Percentiles rank a stretch among this genome's conserved stretches.
These are phyloP conservation scores for Taxidea taxus DNA, from an alignment of 2,113 vertebrate genomes.

Conservation along the genomic window DNA sequence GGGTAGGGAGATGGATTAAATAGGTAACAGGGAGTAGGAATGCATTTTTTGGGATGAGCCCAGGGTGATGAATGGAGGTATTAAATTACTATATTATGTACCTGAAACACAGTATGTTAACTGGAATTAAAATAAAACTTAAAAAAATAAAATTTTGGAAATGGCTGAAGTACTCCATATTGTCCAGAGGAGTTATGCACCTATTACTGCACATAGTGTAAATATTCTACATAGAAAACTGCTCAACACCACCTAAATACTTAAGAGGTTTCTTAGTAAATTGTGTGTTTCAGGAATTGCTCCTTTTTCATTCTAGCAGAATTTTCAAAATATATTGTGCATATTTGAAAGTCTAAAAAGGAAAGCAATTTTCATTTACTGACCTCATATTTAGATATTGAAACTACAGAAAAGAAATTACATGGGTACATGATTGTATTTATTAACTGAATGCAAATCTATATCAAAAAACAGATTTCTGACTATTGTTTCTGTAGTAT, in stretches of 20 bases:
- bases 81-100: background rate
- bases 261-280: background rate
- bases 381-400: background rate
- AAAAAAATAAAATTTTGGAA: background rate
- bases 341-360: background rate
- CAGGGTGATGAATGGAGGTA: background rate
- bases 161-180: background rate
- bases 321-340: background rate
- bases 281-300: background rate
- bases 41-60: background rate
- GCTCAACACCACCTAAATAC: background rate
- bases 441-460: background rate
- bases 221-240: background rate
- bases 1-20: background rate
- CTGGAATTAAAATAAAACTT: background rate
- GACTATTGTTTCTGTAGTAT: background rate
- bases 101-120: background rate
- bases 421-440: background rate
- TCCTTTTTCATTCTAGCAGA: background rate
- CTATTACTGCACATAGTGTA: background rate
- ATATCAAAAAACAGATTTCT: background rate
- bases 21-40: background rate
- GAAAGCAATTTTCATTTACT: background rate
- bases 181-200: background rate
- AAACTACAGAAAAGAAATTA: background rate